Percentiles rank a stretch among this genome's conserved stretches.
phyloP scores from a whole-genome alignment of 2,113 vertebrate genomes.

The Cyanistes caeruleus region DNA sequence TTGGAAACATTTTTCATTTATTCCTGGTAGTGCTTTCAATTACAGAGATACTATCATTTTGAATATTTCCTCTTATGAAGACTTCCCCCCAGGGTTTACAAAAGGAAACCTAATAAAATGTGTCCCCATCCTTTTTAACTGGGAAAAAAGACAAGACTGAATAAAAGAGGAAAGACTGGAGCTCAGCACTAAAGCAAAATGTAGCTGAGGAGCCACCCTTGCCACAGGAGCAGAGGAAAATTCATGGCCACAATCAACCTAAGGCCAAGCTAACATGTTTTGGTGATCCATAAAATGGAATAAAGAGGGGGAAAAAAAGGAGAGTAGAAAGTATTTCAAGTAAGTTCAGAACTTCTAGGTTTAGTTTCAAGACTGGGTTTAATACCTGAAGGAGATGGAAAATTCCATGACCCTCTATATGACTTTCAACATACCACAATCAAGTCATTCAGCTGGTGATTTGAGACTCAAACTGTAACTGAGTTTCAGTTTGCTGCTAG shows the following conservation, averaged over 20 bases:
- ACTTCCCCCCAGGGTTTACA: constrained; percentile 19
- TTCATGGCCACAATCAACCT: neutral
- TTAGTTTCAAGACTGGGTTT: neutral
- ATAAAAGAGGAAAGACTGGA: neutral
- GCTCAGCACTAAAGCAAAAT: neutral
- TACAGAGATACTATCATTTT: constrained; percentile 54
- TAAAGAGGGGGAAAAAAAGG: neutral
- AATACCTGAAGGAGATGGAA: neutral
- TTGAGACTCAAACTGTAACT: neutral
- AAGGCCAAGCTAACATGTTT: neutral
- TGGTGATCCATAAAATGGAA: neutral
- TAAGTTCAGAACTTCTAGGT: neutral
- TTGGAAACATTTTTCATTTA: constrained; percentile 12
- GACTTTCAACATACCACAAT: neutral
- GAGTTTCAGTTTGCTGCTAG: neutral
- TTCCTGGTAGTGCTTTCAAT: constrained; percentile 44
- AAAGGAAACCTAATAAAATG: constrained; percentile 25
- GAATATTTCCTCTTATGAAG: constrained; percentile 41
- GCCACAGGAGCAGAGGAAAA: neutral
- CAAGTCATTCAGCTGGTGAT: neutral
- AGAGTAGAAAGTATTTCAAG: neutral
- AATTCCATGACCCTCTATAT: neutral
- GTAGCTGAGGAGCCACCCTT: neutral
- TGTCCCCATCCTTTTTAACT: neutral
- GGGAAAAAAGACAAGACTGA: neutral